Evolutionary conservation across 2,113 vertebrate genomes (phyloP).

Genomic region (Pachycephala philippinensis): DNA sequence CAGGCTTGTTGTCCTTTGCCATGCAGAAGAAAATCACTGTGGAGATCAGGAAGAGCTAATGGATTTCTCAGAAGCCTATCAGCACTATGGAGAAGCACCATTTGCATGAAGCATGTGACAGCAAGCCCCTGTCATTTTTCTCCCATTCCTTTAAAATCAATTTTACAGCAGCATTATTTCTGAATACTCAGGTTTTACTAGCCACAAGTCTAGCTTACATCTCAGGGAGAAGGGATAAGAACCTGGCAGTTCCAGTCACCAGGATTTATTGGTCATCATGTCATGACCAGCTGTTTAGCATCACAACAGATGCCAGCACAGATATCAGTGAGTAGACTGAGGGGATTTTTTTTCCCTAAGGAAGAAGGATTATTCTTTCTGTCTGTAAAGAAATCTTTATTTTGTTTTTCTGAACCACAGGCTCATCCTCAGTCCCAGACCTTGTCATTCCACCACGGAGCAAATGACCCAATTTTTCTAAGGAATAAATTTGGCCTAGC

Average conservation of each 20-base stretch:
- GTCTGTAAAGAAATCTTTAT: neutral
- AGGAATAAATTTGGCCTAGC: neutral
- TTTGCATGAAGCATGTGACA: neutral
- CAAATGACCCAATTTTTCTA: neutral
- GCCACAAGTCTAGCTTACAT: neutral
- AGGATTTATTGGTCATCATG: neutral
- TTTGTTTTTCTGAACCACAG: neutral
- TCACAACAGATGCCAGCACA: neutral
- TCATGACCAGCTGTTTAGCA: neutral
- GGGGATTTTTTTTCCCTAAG: too few relatives aligned
- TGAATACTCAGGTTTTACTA: neutral
- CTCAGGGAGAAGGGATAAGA: neutral
- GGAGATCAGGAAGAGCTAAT: neutral
- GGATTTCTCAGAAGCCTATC: neutral
- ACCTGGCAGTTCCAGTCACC: neutral
- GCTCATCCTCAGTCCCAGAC: neutral
- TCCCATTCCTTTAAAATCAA: neutral
- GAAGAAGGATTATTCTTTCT: neutral
- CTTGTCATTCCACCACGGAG: neutral
- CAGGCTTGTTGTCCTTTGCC: neutral
- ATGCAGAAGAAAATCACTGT: neutral
- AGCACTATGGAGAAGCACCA: neutral
- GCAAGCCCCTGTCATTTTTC: neutral
- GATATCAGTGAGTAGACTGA: neutral
- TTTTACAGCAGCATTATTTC: neutral